A percentile compares a stretch with the other conserved stretches of the same genome.
These are phyloP conservation scores for Sturnira hondurensis DNA, from an alignment of 2,113 vertebrate genomes.

Conservation along the genomic window DNA sequence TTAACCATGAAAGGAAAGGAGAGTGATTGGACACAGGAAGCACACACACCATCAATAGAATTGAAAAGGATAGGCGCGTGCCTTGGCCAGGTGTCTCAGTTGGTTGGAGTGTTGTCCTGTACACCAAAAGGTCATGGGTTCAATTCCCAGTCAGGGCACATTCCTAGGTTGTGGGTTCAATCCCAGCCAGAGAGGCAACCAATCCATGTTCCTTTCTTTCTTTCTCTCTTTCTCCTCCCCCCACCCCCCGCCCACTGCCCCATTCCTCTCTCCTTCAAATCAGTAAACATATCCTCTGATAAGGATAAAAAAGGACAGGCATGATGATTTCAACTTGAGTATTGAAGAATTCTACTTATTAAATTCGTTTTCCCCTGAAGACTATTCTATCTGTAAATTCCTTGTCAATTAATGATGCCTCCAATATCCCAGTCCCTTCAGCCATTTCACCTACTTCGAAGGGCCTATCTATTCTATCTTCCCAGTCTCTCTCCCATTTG, in stretches of 20 bases:
- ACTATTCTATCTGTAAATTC: neutral
- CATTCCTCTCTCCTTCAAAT: too few relatives aligned
- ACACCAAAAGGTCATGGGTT: too few relatives aligned
- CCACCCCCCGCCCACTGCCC: too few relatives aligned
- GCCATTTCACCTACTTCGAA: neutral
- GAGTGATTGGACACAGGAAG: neutral
- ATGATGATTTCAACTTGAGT: neutral
- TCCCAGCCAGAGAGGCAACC: too few relatives aligned
- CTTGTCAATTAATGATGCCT: neutral
- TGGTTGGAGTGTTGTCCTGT: too few relatives aligned
- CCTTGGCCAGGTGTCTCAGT: too few relatives aligned
- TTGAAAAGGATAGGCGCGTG: neutral
- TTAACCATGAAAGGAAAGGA: conserved; percentile 21
- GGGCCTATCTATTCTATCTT: neutral
- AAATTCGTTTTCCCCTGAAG: neutral
- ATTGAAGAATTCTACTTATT: neutral
- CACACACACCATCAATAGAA: neutral
- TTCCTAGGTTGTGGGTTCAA: too few relatives aligned
- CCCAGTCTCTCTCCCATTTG: neutral
- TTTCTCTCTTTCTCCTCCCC: too few relatives aligned
- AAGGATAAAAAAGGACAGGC: neutral
- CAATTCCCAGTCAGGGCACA: too few relatives aligned
- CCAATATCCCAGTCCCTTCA: neutral
- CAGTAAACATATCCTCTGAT: too few relatives aligned
- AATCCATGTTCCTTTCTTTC: too few relatives aligned